Percentiles rank a stretch among this genome's conserved stretches.
phyloP scores from a whole-genome alignment of 2,113 vertebrate genomes.

The Pitta sordida region DNA sequence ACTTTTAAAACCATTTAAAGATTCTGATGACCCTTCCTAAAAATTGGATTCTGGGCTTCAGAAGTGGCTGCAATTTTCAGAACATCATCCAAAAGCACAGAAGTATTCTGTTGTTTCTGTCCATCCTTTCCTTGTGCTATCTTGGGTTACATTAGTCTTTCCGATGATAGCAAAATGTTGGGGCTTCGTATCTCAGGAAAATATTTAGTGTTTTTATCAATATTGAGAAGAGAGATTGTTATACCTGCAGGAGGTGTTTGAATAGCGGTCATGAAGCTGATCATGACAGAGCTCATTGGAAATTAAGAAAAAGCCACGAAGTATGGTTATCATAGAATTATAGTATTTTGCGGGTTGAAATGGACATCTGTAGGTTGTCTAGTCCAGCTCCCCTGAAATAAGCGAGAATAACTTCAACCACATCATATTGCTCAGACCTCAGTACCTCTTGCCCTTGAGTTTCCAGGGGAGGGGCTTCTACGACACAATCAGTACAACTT shows the following conservation, averaged over 20 bases:
- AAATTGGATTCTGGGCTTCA: not conserved
- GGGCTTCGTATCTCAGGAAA: not conserved
- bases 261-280: not conserved
- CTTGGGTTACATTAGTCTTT: not conserved
- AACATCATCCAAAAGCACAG: not conserved
- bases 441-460: not conserved
- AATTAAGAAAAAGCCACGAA: not conserved
- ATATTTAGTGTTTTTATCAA: not conserved
- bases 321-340: not conserved
- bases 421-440: not conserved
- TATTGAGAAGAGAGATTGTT: not conserved
- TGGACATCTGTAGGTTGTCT: not conserved
- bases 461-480: not conserved
- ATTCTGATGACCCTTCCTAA: not conserved
- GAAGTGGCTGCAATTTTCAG: not conserved
- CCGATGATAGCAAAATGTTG: not conserved
- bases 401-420: not conserved
- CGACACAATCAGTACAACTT: not conserved
- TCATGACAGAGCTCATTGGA: not conserved
- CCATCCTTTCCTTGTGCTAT: not conserved
- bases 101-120: not conserved
- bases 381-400: not conserved
- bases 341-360: not conserved
- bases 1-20: not conserved
- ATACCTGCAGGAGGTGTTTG: not conserved